Evolutionary conservation across 1,140 invertebrate species (phyloP).

Genomic region (Cecropterus lyciades): DNA sequence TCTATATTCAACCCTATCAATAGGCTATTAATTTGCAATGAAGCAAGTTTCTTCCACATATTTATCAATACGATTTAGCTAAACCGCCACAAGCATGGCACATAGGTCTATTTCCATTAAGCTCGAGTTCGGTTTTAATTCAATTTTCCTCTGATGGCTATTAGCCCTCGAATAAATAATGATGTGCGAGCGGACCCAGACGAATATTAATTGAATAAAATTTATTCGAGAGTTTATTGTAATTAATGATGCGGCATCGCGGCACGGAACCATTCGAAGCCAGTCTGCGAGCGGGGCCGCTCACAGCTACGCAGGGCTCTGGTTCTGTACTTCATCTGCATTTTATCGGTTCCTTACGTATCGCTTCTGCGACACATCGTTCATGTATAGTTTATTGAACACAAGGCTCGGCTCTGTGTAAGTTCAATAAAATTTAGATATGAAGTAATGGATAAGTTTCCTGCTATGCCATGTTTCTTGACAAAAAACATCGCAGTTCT

Average conservation of each 20-base stretch:
- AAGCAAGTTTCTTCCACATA: not conserved
- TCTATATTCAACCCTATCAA: no score
- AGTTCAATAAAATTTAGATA: no score
- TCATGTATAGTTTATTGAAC: no score
- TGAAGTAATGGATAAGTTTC: no score
- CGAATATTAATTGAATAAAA: conserved; percentile 28
- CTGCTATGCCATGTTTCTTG: no score
- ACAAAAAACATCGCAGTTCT: no score
- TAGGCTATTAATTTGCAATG: no score
- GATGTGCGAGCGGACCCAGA: conserved; percentile 14
- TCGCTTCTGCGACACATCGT: no score
- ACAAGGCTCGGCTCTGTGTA: no score
- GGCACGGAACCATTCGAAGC: not conserved
- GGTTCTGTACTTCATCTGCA: not conserved
- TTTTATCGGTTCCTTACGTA: no score
- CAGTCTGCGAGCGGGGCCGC: no score
- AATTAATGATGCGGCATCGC: conserved; percentile 27
- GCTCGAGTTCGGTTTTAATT: conserved; percentile 16
- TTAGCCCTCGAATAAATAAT: conserved; percentile 25
- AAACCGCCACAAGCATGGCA: not conserved
- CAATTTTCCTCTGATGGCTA: conserved; percentile 10
- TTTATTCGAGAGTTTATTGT: conserved; percentile 26
- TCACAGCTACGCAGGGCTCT: not conserved
- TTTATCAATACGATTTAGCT: not conserved
- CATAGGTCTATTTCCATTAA: conserved; percentile 16